phyloP scores from a whole-genome alignment of 2,888 invertebrate genomes.

The Melikaiella ostensackeni region DNA sequence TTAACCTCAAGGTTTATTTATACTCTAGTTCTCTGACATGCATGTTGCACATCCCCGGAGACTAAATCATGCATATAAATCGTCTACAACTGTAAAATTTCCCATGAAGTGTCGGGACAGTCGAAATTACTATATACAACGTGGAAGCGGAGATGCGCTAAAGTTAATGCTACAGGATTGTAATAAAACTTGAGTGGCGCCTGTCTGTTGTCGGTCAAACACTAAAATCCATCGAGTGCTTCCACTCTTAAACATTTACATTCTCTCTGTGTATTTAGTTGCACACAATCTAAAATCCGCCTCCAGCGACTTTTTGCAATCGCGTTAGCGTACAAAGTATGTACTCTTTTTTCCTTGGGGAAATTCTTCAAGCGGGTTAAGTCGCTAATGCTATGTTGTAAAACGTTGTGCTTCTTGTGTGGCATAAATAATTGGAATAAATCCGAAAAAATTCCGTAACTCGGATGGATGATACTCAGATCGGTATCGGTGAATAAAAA shows the following conservation, averaged over 20 bases:
- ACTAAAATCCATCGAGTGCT: background rate
- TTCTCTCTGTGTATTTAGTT: background rate
- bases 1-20: background rate
- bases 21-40: background rate
- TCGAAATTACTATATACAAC: background rate
- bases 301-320: background rate
- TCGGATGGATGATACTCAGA: too few relatives aligned
- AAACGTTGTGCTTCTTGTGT: background rate
- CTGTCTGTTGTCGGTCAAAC: background rate
- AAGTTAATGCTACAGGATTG: background rate
- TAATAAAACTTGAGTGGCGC: conserved; percentile 2
- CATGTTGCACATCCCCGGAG: background rate
- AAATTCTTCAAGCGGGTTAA: background rate
- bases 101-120: background rate
- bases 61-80: background rate
- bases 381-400: background rate
- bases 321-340: background rate
- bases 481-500: background rate
- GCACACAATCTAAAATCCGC: background rate
- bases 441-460: too few relatives aligned
- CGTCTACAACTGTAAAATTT: background rate
- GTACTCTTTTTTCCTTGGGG: background rate
- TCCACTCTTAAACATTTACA: background rate
- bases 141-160: background rate
- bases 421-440: background rate